These are phyloP conservation scores for Hesperophylax magnus DNA, from an alignment of 1,140 invertebrate genomes.

Conservation along the genomic window DNA sequence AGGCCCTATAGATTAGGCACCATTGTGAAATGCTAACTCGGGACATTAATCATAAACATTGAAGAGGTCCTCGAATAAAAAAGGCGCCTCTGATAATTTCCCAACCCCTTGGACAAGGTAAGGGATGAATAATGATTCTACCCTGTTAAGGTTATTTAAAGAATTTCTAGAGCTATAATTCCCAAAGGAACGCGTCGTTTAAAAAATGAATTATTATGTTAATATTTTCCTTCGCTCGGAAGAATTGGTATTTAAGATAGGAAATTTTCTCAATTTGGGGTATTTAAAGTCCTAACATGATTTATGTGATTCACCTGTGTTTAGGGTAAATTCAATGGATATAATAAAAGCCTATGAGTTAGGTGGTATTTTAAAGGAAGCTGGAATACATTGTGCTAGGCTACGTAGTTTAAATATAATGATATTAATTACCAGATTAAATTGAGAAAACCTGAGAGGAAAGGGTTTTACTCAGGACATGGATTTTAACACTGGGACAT, in stretches of 20 bases:
- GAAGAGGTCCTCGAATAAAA: slow-evolving; percentile 25
- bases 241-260: slow-evolving; percentile 15
- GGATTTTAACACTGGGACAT: too few species aligned
- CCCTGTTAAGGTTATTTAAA: slow-evolving; percentile 50
- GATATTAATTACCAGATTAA: too few species aligned
- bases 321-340: too few species aligned
- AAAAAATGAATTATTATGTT: slow-evolving; percentile 40
- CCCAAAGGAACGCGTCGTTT: slow-evolving; percentile 13
- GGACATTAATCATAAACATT: slow-evolving; percentile 54
- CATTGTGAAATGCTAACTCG: slow-evolving; percentile 48
- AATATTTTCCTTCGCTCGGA: slow-evolving; percentile 13
- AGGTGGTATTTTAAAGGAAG: too few species aligned
- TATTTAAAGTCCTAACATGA: not conserved
- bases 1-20: not conserved
- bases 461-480: too few species aligned
- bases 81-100: slow-evolving; percentile 49
- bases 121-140: slow-evolving; percentile 53
- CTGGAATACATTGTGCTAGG: too few species aligned
- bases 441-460: too few species aligned
- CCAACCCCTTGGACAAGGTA: slow-evolving; percentile 30
- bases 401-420: too few species aligned
- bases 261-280: not conserved
- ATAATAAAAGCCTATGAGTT: not conserved
- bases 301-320: too few species aligned
- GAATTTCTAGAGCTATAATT: slow-evolving; percentile 2